These are phyloP conservation scores for Melolontha melolontha DNA, from an alignment of 2,888 invertebrate genomes.

Conservation along the genomic window DNA sequence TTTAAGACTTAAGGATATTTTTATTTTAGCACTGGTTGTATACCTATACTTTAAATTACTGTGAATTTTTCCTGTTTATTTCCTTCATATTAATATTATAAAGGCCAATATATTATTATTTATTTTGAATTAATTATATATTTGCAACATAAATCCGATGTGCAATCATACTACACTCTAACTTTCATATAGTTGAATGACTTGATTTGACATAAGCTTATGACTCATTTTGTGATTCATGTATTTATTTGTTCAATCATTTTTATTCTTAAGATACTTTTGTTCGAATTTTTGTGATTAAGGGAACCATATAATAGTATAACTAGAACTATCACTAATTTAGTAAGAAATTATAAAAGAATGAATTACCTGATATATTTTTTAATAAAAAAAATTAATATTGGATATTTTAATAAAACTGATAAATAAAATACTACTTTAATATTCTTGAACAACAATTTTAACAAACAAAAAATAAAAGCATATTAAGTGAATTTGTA, in stretches of 20 bases:
- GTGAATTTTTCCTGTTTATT: too few relatives aligned
- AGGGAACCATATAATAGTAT: not conserved
- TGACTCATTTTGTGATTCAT: constrained; percentile 35
- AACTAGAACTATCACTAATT: not conserved
- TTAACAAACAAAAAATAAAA: not conserved
- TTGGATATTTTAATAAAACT: too few relatives aligned
- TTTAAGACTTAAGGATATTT: too few relatives aligned
- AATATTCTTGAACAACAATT: not conserved
- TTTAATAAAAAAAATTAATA: too few relatives aligned
- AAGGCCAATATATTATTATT: too few relatives aligned
- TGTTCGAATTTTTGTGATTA: constrained; percentile 2
- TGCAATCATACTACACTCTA: constrained; percentile 2
- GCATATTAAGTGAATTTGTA: not conserved
- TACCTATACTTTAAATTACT: too few relatives aligned
- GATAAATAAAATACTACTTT: too few relatives aligned
- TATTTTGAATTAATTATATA: constrained; percentile 4
- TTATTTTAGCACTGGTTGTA: too few relatives aligned
- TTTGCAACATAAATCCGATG: constrained; percentile 17
- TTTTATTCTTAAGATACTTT: constrained; percentile 19
- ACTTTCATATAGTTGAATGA: constrained; percentile 32
- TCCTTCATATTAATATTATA: too few relatives aligned
- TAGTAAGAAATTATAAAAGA: too few relatives aligned
- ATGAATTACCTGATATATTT: too few relatives aligned
- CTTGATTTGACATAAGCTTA: constrained; percentile 20
- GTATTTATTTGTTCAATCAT: constrained; percentile 19